Conservation (phyloP, 2,888 invertebrate species). For the Trichopria drosophilae region DNA sequence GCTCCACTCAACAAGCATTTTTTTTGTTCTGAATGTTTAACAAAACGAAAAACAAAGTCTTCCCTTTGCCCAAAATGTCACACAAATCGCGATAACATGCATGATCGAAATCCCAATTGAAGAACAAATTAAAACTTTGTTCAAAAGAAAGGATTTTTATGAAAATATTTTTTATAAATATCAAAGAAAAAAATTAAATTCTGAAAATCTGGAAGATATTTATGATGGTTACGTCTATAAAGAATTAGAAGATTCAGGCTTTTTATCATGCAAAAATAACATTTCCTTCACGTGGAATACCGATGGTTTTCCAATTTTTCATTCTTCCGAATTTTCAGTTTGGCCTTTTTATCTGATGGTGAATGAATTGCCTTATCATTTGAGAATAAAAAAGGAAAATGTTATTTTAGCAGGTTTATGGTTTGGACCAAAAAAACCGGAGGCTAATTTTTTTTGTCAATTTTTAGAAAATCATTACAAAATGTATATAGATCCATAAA, state of each 20-base stretch:
- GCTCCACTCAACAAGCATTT: slow-evolving; percentile 24
- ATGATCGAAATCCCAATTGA: slow-evolving; percentile 30
- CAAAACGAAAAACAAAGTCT: slow-evolving; percentile 4
- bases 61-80: slow-evolving; percentile 14
- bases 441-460: too few relatives aligned
- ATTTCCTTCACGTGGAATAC: slow-evolving; percentile 28
- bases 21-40: slow-evolving; percentile 24
- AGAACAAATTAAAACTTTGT: slow-evolving; percentile 24
- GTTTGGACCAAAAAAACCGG: too few relatives aligned
- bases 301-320: slow-evolving; percentile 25
- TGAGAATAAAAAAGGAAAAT: too few relatives aligned
- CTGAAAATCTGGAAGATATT: slow-evolving; percentile 27
- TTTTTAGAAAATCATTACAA: too few relatives aligned
- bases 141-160: slow-evolving; percentile 22
- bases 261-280: slow-evolving; percentile 17
- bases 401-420: too few relatives aligned
- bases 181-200: slow-evolving; percentile 16
- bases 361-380: too few relatives aligned
- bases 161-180: slow-evolving; percentile 11
- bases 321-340: too few relatives aligned
- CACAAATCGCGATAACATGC: slow-evolving; percentile 9
- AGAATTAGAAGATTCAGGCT: too few relatives aligned
- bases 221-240: slow-evolving; percentile 30
- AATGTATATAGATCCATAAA: too few relatives aligned
- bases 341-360: too few relatives aligned